phyloP scores from a whole-genome alignment of 2,113 vertebrate species.

The Rhinolophus ferrumequinum region DNA sequence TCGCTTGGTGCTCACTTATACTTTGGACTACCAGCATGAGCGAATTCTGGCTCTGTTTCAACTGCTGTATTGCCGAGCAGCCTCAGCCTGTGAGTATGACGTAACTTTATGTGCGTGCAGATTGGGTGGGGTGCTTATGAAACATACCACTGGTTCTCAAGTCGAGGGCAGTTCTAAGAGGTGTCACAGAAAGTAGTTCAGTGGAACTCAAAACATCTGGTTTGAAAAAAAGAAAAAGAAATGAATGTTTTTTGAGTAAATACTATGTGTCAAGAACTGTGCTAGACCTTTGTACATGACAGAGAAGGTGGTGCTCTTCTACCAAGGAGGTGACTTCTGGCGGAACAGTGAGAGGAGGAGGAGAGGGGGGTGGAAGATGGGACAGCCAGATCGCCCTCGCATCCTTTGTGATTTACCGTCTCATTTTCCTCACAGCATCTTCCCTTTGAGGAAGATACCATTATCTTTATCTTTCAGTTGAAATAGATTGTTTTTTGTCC shows the following conservation, averaged over 20 bases:
- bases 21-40: constrained; percentile 90
- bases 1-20: constrained; percentile 66
- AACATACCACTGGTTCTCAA: background rate
- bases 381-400: background rate
- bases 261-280: background rate
- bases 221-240: background rate
- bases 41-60: constrained; percentile 96
- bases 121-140: background rate
- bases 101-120: background rate
- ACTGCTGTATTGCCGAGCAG: constrained; percentile 95
- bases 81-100: constrained; percentile 92
- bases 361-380: background rate
- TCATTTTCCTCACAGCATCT: background rate
- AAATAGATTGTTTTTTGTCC: background rate
- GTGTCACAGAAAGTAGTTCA: background rate
- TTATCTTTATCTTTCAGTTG: background rate
- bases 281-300: background rate
- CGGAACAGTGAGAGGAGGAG: background rate
- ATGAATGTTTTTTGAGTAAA: background rate
- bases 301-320: background rate
- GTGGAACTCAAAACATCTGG: background rate
- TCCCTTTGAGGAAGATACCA: background rate
- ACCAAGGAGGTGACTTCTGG: background rate
- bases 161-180: background rate
- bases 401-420: background rate